Percentiles rank a stretch among this genome's conserved stretches.
phyloP scores from a whole-genome alignment of 2,113 vertebrate genomes.

The Myotis davidii region DNA sequence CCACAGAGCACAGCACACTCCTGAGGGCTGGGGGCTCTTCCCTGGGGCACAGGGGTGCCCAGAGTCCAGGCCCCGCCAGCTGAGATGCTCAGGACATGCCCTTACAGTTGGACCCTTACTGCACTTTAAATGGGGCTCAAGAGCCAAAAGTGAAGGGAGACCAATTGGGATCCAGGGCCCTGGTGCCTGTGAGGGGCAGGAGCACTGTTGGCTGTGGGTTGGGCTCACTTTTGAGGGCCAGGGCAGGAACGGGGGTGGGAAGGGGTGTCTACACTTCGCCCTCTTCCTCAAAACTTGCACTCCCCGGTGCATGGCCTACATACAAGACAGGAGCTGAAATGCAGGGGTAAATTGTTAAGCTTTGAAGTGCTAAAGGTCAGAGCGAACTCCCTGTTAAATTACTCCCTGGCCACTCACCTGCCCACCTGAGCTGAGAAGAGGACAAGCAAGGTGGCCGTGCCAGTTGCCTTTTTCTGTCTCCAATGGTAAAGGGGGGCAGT shows the following conservation, averaged over 20 bases:
- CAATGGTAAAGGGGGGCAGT: background rate
- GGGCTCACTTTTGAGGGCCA: background rate
- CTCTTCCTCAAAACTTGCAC: background rate
- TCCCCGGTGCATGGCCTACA: accelerated
- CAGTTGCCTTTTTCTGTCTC: background rate
- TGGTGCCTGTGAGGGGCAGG: too few species aligned
- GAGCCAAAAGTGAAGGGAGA: background rate
- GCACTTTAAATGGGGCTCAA: background rate
- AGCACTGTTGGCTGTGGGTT: accelerated
- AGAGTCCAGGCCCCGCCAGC: background rate
- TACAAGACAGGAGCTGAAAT: background rate
- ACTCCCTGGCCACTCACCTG: background rate
- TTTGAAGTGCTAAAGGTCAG: background rate
- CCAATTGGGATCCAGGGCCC: background rate
- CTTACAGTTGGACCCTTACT: background rate
- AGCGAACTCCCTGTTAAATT: background rate
- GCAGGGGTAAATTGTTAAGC: background rate
- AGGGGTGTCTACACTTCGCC: background rate
- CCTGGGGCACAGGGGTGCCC: background rate
- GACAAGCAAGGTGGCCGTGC: background rate
- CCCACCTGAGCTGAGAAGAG: background rate
- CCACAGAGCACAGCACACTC: background rate
- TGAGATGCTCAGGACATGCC: background rate
- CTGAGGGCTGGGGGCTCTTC: background rate
- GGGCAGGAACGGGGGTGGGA: background rate